phyloP scores from a whole-genome alignment of 2,888 invertebrate genomes.

The Leptarthrus brevirostris region DNA sequence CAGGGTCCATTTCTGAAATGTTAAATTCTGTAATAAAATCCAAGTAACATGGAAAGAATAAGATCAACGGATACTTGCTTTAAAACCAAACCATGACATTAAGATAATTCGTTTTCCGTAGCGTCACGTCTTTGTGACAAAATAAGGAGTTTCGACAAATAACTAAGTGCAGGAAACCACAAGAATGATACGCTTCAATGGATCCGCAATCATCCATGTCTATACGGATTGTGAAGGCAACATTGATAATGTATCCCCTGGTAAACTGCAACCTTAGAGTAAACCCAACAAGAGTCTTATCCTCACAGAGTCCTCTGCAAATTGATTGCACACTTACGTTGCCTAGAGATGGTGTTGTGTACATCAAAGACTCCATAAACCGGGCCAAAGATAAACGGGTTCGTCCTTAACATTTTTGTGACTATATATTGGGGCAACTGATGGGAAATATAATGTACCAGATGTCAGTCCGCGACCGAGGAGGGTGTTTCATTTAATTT shows the following conservation, averaged over 20 bases:
- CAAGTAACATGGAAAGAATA: too few species aligned
- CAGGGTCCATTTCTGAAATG: too few species aligned
- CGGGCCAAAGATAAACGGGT: neutral
- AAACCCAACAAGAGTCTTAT: neutral
- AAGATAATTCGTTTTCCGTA: too few species aligned
- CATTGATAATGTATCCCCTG: neutral
- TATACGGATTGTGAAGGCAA: neutral
- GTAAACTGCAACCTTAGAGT: neutral
- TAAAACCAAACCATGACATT: too few species aligned
- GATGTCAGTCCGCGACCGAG: neutral
- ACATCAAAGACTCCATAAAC: neutral
- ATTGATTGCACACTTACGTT: neutral
- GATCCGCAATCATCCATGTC: neutral
- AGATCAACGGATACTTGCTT: too few species aligned
- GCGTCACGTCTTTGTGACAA: too few species aligned
- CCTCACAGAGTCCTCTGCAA: neutral
- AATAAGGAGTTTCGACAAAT: too few species aligned
- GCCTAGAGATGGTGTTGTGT: neutral
- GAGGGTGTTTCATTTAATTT: slow-evolving; percentile 20
- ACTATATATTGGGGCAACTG: neutral
- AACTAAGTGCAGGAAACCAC: too few species aligned
- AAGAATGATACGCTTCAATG: neutral
- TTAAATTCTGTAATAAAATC: too few species aligned
- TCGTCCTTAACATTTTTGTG: neutral
- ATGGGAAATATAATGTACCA: neutral